These are phyloP conservation scores for Anarrhichthys ocellatus DNA, from an alignment of 2,113 vertebrate genomes.

Conservation along the genomic window DNA sequence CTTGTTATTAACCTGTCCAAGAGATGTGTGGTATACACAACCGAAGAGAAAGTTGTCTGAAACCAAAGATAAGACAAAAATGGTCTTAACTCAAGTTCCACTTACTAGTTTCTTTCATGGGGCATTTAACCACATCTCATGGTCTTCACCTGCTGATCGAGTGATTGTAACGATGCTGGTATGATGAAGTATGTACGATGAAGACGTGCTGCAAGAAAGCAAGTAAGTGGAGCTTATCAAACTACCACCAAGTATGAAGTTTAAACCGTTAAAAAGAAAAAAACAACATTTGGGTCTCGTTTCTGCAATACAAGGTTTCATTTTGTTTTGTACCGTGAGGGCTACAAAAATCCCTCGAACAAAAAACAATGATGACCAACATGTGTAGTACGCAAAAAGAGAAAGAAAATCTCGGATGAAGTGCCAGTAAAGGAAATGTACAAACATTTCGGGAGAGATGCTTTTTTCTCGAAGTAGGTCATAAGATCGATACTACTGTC, in stretches of 20 bases:
- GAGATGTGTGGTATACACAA: background rate
- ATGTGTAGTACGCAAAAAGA: background rate
- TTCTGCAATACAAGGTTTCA: slow-evolving; percentile 4
- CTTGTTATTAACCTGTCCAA: background rate
- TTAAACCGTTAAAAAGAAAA: background rate
- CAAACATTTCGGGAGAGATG: background rate
- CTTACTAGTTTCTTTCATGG: background rate
- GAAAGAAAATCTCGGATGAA: background rate
- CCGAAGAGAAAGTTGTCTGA: background rate
- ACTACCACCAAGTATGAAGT: background rate
- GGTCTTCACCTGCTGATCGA: background rate
- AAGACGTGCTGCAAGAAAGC: background rate
- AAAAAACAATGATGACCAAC: background rate
- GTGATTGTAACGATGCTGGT: background rate
- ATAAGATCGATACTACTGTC: background rate
- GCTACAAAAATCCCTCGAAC: background rate
- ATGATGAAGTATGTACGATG: background rate
- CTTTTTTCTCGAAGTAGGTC: background rate
- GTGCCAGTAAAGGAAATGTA: too few relatives aligned
- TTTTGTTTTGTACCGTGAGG: background rate
- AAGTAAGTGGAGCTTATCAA: background rate
- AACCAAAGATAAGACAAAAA: background rate
- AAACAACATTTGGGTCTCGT: background rate
- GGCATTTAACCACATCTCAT: background rate
- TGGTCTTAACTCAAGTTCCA: background rate